Percentiles rank a stretch among this genome's conserved stretches.
Conservation (phyloP, 2,888 invertebrate species). For the Cremastobaeus sp. region DNA sequence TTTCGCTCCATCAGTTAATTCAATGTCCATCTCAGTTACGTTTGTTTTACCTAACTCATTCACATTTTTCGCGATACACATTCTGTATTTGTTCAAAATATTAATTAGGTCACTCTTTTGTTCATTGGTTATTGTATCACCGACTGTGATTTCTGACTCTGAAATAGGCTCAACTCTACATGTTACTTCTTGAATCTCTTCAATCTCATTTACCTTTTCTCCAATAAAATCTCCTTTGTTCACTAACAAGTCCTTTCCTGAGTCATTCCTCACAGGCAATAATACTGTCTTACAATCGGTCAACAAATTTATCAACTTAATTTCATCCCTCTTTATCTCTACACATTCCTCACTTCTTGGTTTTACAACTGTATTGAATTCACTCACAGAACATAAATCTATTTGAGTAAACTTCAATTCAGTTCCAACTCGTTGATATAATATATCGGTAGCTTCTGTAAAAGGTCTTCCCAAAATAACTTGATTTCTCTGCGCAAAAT, state of each 20-base stretch:
- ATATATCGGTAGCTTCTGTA: slow-evolving; percentile 21
- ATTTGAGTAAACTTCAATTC: not conserved
- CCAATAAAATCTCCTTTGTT: not conserved
- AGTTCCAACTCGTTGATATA: not conserved
- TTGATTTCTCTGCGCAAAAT: slow-evolving; percentile 14
- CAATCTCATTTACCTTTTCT: no score
- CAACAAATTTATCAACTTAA: not conserved
- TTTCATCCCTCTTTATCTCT: not conserved
- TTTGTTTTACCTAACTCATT: not conserved
- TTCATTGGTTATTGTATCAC: not conserved
- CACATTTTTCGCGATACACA: not conserved
- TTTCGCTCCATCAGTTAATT: not conserved
- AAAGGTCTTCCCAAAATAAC: slow-evolving; percentile 44
- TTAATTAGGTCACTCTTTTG: not conserved
- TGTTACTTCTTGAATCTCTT: no score
- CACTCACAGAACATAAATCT: not conserved
- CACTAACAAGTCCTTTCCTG: not conserved
- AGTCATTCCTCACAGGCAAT: not conserved
- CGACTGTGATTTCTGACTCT: not conserved
- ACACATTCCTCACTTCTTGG: not conserved
- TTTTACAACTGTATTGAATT: not conserved
- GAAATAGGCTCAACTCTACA: no score
- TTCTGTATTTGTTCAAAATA: not conserved
- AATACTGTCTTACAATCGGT: not conserved
- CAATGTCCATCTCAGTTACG: slow-evolving; percentile 42